phyloP scores from a whole-genome alignment of 2,797 vertebrate species.

The Pteronotus mesoamericanus region DNA sequence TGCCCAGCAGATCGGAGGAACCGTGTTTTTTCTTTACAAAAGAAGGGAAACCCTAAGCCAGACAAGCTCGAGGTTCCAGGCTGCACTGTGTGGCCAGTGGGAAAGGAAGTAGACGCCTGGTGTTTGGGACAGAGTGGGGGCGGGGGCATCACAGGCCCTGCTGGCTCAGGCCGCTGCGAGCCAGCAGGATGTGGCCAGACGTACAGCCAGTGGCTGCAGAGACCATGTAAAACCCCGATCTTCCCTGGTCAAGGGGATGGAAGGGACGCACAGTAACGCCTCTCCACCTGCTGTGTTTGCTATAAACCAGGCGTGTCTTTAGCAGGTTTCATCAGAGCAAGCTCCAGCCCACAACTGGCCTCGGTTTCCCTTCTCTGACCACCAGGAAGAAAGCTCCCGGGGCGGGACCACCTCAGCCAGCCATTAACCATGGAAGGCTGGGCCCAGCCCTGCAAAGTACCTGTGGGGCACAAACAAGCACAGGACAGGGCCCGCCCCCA shows the following conservation, averaged over 20 bases:
- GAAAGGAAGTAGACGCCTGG: background rate
- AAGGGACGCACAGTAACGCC: rapidly evolving
- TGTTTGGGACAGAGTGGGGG: background rate
- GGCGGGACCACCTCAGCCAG: background rate
- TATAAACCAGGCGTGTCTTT: rapidly evolving
- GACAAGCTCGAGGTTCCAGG: background rate
- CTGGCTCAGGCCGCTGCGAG: background rate
- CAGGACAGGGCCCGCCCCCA: rapidly evolving
- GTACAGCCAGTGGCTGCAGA: background rate
- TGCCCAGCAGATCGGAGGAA: background rate
- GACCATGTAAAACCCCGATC: rapidly evolving
- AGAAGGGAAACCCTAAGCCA: background rate
- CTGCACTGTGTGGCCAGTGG: background rate
- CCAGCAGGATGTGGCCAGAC: background rate
- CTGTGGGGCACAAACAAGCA: background rate
- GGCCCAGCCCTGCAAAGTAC: background rate
- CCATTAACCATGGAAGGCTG: background rate
- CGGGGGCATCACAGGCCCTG: no score
- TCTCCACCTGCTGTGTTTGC: rapidly evolving
- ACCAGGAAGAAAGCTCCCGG: no score
- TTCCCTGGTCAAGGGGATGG: no score
- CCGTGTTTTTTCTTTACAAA: background rate
- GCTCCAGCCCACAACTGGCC: background rate
- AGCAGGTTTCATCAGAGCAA: rapidly evolving
- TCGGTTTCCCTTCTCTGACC: background rate